Evolutionary conservation across 2,888 invertebrate species (phyloP).

Genomic region (Cosmia trapezina): DNA sequence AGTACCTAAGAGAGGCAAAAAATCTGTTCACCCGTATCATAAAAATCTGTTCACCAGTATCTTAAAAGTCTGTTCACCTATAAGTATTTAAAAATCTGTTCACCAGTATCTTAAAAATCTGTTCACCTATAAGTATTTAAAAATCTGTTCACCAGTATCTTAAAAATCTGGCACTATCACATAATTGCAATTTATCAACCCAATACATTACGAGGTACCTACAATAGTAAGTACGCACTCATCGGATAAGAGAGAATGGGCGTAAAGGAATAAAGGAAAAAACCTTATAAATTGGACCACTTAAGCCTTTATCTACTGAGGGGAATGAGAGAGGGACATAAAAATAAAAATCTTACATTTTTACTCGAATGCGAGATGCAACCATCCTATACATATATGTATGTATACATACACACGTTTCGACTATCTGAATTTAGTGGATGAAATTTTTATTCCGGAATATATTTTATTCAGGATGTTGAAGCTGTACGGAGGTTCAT

Average conservation of each 20-base stretch:
- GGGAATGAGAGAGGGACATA: slow-evolving; percentile 11
- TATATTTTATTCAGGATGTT: slow-evolving; percentile 31
- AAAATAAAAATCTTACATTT: slow-evolving; percentile 41
- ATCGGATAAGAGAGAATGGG: slow-evolving; percentile 20
- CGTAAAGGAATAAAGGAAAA: slow-evolving; percentile 22
- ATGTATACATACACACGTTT: neutral
- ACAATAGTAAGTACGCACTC: slow-evolving; percentile 17
- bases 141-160: too few species aligned
- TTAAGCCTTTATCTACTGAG: slow-evolving; percentile 47
- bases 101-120: too few species aligned
- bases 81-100: too few species aligned
- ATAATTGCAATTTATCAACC: slow-evolving; percentile 7
- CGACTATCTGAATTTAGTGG: slow-evolving; percentile 16
- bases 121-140: too few species aligned
- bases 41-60: too few species aligned
- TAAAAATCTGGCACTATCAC: neutral
- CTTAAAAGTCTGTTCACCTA: too few species aligned
- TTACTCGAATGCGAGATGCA: slow-evolving; percentile 34
- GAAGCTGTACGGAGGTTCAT: neutral
- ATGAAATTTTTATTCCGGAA: slow-evolving; percentile 15
- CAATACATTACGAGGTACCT: slow-evolving; percentile 11
- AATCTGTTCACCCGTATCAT: too few species aligned
- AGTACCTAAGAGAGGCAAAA: too few species aligned
- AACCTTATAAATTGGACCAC: slow-evolving; percentile 51
- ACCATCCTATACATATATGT: slow-evolving; percentile 8